These are phyloP conservation scores for Caenorhabditis imperialis DNA, from an alignment of 2,888 invertebrate genomes.

Conservation along the genomic window DNA sequence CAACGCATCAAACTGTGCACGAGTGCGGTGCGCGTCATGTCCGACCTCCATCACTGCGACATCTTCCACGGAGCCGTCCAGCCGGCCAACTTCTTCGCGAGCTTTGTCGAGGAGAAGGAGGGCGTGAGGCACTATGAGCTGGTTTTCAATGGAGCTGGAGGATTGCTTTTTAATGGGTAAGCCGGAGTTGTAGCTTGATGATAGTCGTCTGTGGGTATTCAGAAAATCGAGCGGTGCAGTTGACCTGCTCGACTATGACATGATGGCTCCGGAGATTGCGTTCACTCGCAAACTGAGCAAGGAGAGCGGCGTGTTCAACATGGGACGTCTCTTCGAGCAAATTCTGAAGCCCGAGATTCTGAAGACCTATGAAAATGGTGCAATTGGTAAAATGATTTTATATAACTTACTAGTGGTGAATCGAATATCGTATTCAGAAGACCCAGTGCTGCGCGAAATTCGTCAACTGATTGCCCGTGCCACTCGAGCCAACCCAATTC, in stretches of 20 bases:
- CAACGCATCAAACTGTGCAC: conserved; percentile 46
- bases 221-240: conserved; percentile 18
- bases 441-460: conserved; percentile 22
- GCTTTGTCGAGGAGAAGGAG: neutral
- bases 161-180: no score
- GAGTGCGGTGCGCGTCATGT: conserved; percentile 39
- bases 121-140: neutral
- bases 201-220: no score
- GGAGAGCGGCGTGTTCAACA: conserved; percentile 42
- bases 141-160: neutral
- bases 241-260: conserved; percentile 37
- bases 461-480: conserved; percentile 21
- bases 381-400: neutral
- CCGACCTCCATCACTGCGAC: conserved; percentile 30
- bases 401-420: neutral
- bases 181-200: no score
- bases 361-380: conserved; percentile 10
- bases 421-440: conserved; percentile 12
- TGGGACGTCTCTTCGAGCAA: conserved; percentile 42
- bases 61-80: conserved; percentile 41
- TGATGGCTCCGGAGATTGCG: conserved; percentile 43
- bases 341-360: conserved; percentile 43
- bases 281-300: conserved; percentile 42
- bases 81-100: conserved; percentile 32
- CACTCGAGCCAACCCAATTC: conserved; percentile 30